Conservation (phyloP, 2,797 vertebrate genomes). For the Oryzias dopingdopingensis region DNA sequence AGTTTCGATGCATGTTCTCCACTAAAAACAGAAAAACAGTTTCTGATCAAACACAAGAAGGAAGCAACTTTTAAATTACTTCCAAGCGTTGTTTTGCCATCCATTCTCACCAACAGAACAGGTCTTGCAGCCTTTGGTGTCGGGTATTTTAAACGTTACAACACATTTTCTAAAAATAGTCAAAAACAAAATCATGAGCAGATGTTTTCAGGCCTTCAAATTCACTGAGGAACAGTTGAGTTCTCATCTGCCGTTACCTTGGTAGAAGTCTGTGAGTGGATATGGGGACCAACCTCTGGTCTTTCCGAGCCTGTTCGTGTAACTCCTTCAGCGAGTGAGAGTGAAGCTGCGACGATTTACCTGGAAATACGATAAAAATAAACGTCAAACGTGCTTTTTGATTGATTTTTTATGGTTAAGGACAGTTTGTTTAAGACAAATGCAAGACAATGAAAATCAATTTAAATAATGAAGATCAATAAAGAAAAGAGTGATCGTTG, state of each 20-base stretch:
- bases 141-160: conserved; percentile 85
- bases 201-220: neutral
- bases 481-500: no score
- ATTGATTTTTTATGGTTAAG: no score
- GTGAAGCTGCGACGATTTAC: conserved; percentile 87
- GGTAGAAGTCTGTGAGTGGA: conserved; percentile 86
- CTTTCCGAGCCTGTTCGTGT: conserved; percentile 83
- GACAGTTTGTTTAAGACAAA: no score
- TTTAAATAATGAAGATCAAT: no score
- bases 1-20: conserved; percentile 63
- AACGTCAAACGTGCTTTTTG: no score
- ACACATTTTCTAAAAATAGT: conserved; percentile 78
- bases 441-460: no score
- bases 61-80: neutral
- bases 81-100: no score
- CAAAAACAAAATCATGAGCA: rapidly evolving
- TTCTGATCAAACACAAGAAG: neutral
- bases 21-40: conserved; percentile 50
- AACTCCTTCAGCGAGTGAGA: conserved; percentile 86
- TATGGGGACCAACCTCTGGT: conserved; percentile 81
- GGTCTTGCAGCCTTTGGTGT: conserved; percentile 89
- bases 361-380: conserved; percentile 51
- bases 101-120: conserved; percentile 85
- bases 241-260: conserved; percentile 65
- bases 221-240: no score